These are phyloP conservation scores for Pandemis cinnamomeana DNA, from an alignment of 2,888 invertebrate species.

Conservation along the genomic window DNA sequence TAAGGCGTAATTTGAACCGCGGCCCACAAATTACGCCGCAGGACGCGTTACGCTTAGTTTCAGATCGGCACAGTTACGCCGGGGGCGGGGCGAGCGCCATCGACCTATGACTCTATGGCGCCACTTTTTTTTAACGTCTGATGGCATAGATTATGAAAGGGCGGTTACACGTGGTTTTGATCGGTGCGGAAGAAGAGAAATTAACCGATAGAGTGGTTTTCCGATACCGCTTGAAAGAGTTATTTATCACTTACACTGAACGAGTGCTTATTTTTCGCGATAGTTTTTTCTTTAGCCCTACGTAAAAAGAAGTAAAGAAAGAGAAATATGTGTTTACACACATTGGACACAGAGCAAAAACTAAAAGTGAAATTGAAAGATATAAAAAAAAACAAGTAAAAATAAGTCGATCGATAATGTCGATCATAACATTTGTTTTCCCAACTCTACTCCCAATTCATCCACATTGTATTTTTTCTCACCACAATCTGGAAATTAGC, in stretches of 20 bases:
- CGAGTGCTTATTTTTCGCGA: not conserved
- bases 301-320: no score
- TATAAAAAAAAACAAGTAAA: no score
- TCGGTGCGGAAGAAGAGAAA: not conserved
- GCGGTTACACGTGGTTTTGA: not conserved
- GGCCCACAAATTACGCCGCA: constrained; percentile 10
- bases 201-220: no score
- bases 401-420: no score
- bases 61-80: constrained; percentile 56
- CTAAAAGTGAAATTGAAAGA: no score
- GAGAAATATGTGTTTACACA: no score
- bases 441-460: not conserved
- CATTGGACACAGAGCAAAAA: no score
- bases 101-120: constrained; percentile 77
- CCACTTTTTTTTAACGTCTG: constrained; percentile 52
- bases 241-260: not conserved
- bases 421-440: not conserved
- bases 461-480: constrained; percentile 4
- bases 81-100: constrained; percentile 50
- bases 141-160: constrained; percentile 2
- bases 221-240: no score
- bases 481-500: constrained; percentile 54
- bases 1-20: constrained; percentile 9
- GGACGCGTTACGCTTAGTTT: constrained; percentile 59
- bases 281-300: no score